These are phyloP conservation scores for Takifugu rubripes DNA, from an alignment of 2,797 vertebrate genomes.

Conservation along the genomic window DNA sequence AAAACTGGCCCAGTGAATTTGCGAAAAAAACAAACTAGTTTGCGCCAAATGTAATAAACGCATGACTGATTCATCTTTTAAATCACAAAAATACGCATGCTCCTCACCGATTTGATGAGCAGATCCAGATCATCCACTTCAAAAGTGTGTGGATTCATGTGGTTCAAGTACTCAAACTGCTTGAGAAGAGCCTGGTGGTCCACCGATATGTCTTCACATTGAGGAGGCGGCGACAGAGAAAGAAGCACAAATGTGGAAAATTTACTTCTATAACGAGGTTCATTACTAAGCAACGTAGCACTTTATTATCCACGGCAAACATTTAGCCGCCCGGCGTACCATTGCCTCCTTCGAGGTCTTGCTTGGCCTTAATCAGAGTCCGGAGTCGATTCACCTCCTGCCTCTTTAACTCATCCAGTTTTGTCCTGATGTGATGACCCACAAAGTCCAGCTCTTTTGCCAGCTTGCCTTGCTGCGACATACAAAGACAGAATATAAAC, in stretches of 20 bases:
- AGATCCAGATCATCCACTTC: slow-evolving; percentile 95
- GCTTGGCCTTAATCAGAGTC: slow-evolving; percentile 94
- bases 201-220: slow-evolving; percentile 80
- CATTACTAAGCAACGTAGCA: not conserved
- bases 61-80: not conserved
- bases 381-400: slow-evolving; percentile 94
- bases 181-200: slow-evolving; percentile 92
- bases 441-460: slow-evolving; percentile 97
- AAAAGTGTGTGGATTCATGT: slow-evolving; percentile 94
- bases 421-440: slow-evolving; percentile 92
- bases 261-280: not conserved
- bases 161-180: slow-evolving; percentile 96
- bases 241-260: slow-evolving; percentile 1
- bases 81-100: not conserved
- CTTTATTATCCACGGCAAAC: not conserved
- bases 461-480: slow-evolving; percentile 87
- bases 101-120: slow-evolving; percentile 91
- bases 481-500: not conserved
- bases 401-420: slow-evolving; percentile 92
- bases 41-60: too few species aligned
- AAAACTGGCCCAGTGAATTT: too few species aligned
- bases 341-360: slow-evolving; percentile 89
- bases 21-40: too few species aligned
- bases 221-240: slow-evolving; percentile 3
- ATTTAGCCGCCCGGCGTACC: slow-evolving; percentile 51